These are phyloP conservation scores for Gymnothorax javanicus DNA, from an alignment of 2,797 vertebrate genomes.

Conservation along the genomic window DNA sequence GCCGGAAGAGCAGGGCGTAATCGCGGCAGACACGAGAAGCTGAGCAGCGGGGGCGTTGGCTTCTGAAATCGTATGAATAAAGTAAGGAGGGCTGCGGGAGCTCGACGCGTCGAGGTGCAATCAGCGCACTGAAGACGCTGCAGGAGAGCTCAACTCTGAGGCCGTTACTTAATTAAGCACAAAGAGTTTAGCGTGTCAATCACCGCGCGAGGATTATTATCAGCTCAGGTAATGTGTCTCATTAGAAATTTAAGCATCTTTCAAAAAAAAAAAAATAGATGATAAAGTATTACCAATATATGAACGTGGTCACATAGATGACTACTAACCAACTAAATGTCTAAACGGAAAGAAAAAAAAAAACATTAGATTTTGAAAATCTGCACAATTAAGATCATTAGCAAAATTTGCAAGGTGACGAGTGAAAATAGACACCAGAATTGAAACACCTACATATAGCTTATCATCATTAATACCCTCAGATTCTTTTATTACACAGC, in stretches of 20 bases:
- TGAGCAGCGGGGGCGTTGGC: background rate
- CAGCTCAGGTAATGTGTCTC: background rate
- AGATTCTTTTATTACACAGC: background rate
- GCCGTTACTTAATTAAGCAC: slow-evolving; percentile 9
- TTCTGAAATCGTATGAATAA: background rate
- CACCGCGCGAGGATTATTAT: slow-evolving; percentile 9
- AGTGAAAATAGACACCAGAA: background rate
- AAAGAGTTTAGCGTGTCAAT: background rate
- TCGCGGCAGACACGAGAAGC: background rate
- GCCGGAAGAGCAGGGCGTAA: background rate
- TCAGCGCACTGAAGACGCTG: background rate
- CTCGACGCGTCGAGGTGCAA: background rate
- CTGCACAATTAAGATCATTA: background rate
- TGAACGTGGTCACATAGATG: background rate
- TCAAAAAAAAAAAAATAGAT: background rate
- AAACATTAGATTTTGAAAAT: background rate
- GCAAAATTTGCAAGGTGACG: background rate
- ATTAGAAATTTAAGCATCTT: slow-evolving; percentile 6
- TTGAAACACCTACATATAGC: background rate
- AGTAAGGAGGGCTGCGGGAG: background rate
- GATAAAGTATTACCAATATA: background rate
- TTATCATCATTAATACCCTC: background rate
- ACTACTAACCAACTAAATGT: background rate
- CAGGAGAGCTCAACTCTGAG: background rate
- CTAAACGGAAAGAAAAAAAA: background rate